Evolutionary conservation across 2,113 vertebrate species (phyloP), one percentile per base, ranked within the genome.

Genomic region (Xiphophorus couchianus): DNA sequence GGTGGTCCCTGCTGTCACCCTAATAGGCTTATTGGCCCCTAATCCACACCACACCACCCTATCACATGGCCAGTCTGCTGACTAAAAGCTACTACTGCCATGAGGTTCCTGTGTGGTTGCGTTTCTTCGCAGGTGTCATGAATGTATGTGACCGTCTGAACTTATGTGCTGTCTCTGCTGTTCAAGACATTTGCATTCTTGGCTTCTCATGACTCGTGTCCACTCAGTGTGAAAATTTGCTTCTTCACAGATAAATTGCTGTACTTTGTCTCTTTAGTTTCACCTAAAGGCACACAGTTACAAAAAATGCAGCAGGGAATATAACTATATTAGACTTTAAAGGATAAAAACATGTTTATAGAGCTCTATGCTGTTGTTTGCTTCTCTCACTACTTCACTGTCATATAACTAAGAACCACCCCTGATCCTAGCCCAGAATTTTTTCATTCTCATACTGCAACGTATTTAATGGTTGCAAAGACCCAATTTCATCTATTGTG

Each of bases 31-130:
- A 92, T 69, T 86, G 88, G 84, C 78, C 86, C 81, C 83, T 93
- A 93, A 93, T 93, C 91, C 91, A 91, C 78, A 84, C 80, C 88
- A 88, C 87, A 83, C 89, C 83, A 88, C 84, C 78, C 86, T 37
- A 70, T 93, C 92, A 93, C 92, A 91, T 91, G 91, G 83, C 80
- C 19, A 62, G 89, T 93, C 92, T 93, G 89, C 90, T 93, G 92
- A 93, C 91, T 91, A 81, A 89, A 84, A 58, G 80, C 83, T n/a
- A 74, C 84, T 48, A 69, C 71, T 68, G 58, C 75, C 87, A 72
- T 84, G 83, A 84, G 83, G 76, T 70, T 54, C 72, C 81, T 87
- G 75, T 81, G 65, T 78, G 17, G 88, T n/a, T 62, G 29, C n/a
- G 63, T 84, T 33, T 80, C 63, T 82, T 73, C 73, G 82, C 64